These are phyloP conservation scores for Scophthalmus maximus DNA, from an alignment of 2,113 vertebrate species.

Conservation along the genomic window DNA sequence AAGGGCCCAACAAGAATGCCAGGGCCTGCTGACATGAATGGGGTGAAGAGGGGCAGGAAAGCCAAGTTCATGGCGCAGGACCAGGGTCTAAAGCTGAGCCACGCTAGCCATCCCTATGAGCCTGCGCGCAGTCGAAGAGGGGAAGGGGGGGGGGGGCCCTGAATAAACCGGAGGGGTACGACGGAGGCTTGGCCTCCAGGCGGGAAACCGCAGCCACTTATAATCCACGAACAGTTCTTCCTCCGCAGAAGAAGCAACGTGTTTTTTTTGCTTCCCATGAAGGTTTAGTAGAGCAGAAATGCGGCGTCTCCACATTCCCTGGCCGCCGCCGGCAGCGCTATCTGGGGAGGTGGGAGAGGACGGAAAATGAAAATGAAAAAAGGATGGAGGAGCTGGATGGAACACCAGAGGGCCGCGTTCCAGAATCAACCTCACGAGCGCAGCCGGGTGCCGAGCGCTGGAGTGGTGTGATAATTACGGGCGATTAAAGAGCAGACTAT, in stretches of 20 bases:
- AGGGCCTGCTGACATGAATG: conserved; percentile 72
- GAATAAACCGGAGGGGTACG: conserved; percentile 55
- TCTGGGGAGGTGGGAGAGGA: conserved; percentile 35
- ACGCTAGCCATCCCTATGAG: conserved; percentile 71
- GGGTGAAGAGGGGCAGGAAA: conserved; percentile 72
- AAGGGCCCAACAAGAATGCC: conserved; percentile 71
- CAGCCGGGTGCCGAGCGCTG: conserved; percentile 4
- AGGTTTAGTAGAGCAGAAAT: conserved; percentile 66
- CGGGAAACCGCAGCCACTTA: conserved; percentile 70
- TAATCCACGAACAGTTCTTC: conserved; percentile 72
- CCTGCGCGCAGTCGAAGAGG: conserved; percentile 40
- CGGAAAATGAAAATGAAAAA: too few species aligned
- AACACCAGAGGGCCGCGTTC: conserved; percentile 35
- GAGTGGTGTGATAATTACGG: conserved; percentile 47
- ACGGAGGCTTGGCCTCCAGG: conserved; percentile 40
- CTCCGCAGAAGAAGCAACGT: conserved; percentile 55
- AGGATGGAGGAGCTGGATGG: conserved; percentile 49
- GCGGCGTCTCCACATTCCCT: conserved; percentile 66
- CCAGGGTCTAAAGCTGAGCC: conserved; percentile 68
- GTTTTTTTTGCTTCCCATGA: conserved; percentile 70
- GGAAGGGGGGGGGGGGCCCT: neutral
- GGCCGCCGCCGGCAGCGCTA: conserved; percentile 58
- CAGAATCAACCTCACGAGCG: conserved; percentile 55
- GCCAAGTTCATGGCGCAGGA: conserved; percentile 73
- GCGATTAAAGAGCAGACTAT: conserved; percentile 67